A percentile compares a stretch with the other conserved stretches of the same genome.
phyloP scores from a whole-genome alignment of 2,113 vertebrate genomes.

The Oreochromis aureus region DNA sequence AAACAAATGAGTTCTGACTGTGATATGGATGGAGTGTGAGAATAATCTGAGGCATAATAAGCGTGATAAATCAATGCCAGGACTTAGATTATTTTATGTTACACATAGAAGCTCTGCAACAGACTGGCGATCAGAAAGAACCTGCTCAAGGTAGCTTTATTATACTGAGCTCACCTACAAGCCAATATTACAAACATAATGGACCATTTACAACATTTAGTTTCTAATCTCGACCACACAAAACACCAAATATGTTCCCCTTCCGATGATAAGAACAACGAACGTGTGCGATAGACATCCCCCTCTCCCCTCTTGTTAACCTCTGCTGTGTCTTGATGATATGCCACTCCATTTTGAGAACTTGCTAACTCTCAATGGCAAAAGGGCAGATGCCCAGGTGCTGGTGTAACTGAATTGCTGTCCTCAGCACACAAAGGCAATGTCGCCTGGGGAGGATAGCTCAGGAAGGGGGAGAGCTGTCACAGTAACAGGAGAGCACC shows the following conservation, averaged over 20 bases:
- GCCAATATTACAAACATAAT: not conserved
- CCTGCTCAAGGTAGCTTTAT: not conserved
- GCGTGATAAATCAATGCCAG: constrained; percentile 30
- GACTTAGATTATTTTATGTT: constrained; percentile 29
- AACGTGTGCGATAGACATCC: not conserved
- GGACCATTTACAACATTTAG: not conserved
- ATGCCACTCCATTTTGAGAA: constrained; percentile 36
- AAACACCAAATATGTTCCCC: not conserved
- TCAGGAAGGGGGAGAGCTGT: constrained; percentile 32
- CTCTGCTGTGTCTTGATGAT: constrained; percentile 5
- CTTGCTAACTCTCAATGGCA: constrained; percentile 57
- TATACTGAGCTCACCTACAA: not conserved
- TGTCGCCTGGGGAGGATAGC: constrained; percentile 50
- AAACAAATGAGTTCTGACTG: constrained; percentile 44
- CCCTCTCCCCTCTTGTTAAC: not conserved
- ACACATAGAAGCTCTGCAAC: not conserved
- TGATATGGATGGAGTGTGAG: constrained; percentile 33
- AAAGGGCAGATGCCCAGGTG: constrained; percentile 68
- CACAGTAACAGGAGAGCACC: constrained; percentile 60
- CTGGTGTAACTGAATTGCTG: constrained; percentile 54
- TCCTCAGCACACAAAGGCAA: constrained; percentile 69
- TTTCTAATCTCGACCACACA: not conserved
- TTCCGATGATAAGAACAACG: not conserved
- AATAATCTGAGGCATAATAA: constrained; percentile 43
- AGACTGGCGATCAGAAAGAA: not conserved